Base-by-base conservation (phyloP, 2,888 invertebrate species). In the Ferdinandea cuprea region DNA sequence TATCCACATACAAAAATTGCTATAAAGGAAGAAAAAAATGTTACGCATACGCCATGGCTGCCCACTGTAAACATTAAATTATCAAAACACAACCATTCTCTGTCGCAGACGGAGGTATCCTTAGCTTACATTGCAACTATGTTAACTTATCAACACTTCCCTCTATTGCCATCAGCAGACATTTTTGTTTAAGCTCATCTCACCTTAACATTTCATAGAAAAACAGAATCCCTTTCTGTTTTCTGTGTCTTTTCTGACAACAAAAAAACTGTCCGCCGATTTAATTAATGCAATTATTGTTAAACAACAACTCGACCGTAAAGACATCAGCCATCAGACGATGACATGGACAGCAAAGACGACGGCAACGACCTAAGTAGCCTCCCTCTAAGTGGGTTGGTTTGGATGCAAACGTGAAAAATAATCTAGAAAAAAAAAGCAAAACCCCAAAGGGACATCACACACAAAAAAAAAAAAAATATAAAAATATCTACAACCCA, bases 241-340 rank as follows among this genome's bases (percentile, higher is more conserved):
- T 19, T 4, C 35, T 9, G 3, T 1, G 25, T 9, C 35, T 2
- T 11, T 35, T 11, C 44, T n/a, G n/a, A n/a, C n/a, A n/a, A n/a
- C 17, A 44, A 8, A 44, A 44, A 44, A 11, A 9, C 44, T 72
- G 61, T 56, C 72, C 78, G 72, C 50, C 78, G 58, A 73, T 73
- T 83, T 83, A 83, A 83, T 83, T 73, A 83, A 83, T 83, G 78
- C 72, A 83, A 83, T 83, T 83, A 83, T 68, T 63, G 72, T 69
- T 73, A 56, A 83, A 78, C 83, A 83, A 65, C 73, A 83, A 78
- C 61, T 83, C 83, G 83, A 83, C 83, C 83, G 78, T 66, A 68
- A 78, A 78, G 78, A 66, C 78, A 81, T 48, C 65, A 65, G 48
- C 81, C 76, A 71, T 66, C 76, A 81, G 72, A 58, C 77, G 15